phyloP scores from a whole-genome alignment of 2,797 vertebrate genomes.

The Knipowitschia caucasica region DNA sequence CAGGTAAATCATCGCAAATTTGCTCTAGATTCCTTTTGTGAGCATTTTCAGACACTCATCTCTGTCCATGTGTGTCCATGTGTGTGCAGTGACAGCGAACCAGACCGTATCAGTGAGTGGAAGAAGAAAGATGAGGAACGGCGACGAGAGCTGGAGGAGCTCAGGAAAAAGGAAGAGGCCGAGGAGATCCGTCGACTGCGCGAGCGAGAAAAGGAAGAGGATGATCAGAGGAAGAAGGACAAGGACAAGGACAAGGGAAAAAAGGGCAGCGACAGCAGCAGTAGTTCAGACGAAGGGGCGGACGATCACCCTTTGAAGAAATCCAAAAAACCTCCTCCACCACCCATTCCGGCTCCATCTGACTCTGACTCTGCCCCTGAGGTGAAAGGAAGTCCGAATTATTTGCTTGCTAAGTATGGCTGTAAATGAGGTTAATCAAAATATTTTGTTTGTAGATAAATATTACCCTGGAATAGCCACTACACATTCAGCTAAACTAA shows the following conservation, averaged over 20 bases:
- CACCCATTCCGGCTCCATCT: conserved; percentile 82
- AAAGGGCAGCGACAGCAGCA: conserved; percentile 76
- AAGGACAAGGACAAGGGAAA: conserved; percentile 74
- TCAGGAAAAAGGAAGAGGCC: conserved; percentile 89
- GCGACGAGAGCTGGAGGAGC: conserved; percentile 87
- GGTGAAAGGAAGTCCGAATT: conserved; percentile 37
- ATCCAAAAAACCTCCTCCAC: conserved; percentile 80
- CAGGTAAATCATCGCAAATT: conserved; percentile 79
- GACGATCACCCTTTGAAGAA: conserved; percentile 84
- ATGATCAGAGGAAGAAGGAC: conserved; percentile 84
- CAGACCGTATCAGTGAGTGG: conserved; percentile 94
- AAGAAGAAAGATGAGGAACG: conserved; percentile 91
- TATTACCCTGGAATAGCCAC: too few species aligned
- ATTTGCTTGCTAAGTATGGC: too few species aligned
- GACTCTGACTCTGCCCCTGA: conserved; percentile 82
- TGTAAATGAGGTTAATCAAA: too few species aligned
- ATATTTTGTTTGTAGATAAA: too few species aligned
- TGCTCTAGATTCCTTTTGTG: not conserved
- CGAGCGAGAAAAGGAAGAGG: conserved; percentile 91
- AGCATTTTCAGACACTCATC: not conserved
- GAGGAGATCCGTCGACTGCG: conserved; percentile 89
- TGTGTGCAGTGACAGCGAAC: conserved; percentile 81
- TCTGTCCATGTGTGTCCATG: too few species aligned
- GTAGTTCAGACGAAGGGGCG: conserved; percentile 79
- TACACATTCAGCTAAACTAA: too few species aligned